Conservation (phyloP, 2,888 invertebrate species). For the Hemaris fuciformis region DNA sequence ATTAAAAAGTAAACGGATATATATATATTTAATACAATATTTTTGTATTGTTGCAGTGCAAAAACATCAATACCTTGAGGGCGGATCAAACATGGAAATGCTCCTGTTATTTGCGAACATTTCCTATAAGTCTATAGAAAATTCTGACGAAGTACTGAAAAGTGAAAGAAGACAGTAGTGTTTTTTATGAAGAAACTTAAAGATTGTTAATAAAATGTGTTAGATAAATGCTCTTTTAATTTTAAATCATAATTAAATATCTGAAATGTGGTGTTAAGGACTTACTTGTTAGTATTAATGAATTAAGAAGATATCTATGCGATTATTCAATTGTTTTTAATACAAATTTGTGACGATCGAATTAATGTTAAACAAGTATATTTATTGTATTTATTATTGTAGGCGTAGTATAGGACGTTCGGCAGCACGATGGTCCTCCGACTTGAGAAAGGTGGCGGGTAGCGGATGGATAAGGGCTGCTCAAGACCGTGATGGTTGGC, state of each 20-base stretch:
- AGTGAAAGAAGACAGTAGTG: background rate
- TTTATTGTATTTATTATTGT: too few relatives aligned
- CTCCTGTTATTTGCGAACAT: constrained; percentile 56
- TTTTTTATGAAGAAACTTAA: background rate
- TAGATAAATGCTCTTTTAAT: background rate
- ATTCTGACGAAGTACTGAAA: background rate
- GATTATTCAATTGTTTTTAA: too few relatives aligned
- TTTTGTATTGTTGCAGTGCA: constrained; percentile 59
- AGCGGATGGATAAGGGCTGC: too few relatives aligned
- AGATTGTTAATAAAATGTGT: background rate
- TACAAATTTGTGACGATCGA: background rate
- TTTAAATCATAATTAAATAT: too few relatives aligned
- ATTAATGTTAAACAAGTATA: background rate
- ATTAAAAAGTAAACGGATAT: too few relatives aligned
- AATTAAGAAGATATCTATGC: too few relatives aligned
- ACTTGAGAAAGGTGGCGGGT: too few relatives aligned
- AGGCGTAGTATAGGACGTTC: too few relatives aligned
- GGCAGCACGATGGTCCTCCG: too few relatives aligned
- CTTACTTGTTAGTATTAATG: too few relatives aligned
- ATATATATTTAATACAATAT: too few relatives aligned
- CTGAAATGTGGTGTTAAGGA: background rate
- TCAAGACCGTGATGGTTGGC: too few relatives aligned
- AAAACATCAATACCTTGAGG: constrained; percentile 75
- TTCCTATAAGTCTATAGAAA: constrained; percentile 47
- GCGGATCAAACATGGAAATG: constrained; percentile 45